Evolutionary conservation across 1,140 invertebrate genomes (phyloP), one percentile per base, ranked within the genome.

Genomic region (Anoplolepis gracilipes): DNA sequence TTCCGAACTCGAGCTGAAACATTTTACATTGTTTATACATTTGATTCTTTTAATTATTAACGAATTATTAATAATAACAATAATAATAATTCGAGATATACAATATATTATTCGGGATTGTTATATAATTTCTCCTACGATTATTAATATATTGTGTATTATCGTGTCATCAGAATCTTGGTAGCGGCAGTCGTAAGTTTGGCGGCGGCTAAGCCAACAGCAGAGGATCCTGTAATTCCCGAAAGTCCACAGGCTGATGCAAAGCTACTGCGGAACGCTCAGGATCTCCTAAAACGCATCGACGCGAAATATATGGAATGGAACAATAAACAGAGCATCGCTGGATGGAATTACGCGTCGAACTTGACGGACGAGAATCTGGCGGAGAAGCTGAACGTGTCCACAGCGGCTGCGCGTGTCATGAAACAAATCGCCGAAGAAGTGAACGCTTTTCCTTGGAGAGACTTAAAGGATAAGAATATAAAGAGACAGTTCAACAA

Each of bases 341-440:
- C 96, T 0, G 94, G 96, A 46, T 98, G 97, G 97, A 95, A 95
- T 8, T 98, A 97, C 88, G 96, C 96, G 1, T 97, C 97, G 0
- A 97, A 98, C 91, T 95, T 98, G 19, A 98, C 97, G 1, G 96
- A 96, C 76, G 95, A 96, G 55, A 97, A 97, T 92, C 95, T 97
- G 11, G 95, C 95, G 46, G 95, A 93, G 57, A 96, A 96, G 92
- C 91, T 95, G 22, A 93, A 95, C 70, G 86, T 93, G 0, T 93
- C 95, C 2, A 91, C 90, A 0, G 91, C 94, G 28, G 64, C 91
- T 70, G 94, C 95, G 33, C 91, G 88, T 85, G 92, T 93, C 39
- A 87, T 85, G 42, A 95, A 95, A 59, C 85, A 95, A 73, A 91
- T 94, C 2, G 96, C 96, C 95, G 91, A 95, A 65, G 96, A 97